These are phyloP conservation scores for Spodoptera frugiperda DNA, from an alignment of 1,140 invertebrate species.

Conservation along the genomic window DNA sequence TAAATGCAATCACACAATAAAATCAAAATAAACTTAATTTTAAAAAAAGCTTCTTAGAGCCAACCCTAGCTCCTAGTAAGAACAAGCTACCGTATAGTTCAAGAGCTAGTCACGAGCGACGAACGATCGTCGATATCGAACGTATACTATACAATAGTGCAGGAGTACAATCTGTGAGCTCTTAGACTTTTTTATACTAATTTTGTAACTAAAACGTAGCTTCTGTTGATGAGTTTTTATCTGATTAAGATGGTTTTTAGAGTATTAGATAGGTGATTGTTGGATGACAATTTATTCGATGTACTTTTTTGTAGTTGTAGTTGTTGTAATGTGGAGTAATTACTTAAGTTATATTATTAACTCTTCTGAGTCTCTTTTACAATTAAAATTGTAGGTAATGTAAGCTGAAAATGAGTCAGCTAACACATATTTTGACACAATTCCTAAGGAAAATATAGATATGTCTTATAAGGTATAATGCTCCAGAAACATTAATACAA, in stretches of 20 bases:
- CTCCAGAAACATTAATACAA: too few species aligned
- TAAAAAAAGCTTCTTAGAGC: not conserved
- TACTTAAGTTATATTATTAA: too few species aligned
- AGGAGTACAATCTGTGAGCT: not conserved
- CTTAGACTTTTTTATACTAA: not conserved
- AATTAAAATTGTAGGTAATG: too few species aligned
- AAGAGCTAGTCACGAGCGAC: conserved; percentile 64
- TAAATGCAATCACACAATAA: too few species aligned
- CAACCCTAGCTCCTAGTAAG: conserved; percentile 59
- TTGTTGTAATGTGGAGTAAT: too few species aligned
- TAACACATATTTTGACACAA: too few species aligned
- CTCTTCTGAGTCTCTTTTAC: too few species aligned
- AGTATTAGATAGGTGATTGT: not conserved
- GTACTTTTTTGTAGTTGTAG: too few species aligned
- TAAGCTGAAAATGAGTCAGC: too few species aligned
- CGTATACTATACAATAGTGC: conserved; percentile 47
- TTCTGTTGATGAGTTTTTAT: not conserved
- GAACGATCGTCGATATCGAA: conserved; percentile 59
- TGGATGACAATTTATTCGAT: not conserved
- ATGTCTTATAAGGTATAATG: too few species aligned
- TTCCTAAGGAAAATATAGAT: too few species aligned
- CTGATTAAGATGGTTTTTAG: too few species aligned
- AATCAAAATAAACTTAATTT: not conserved
- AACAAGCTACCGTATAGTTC: conserved; percentile 60
- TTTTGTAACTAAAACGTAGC: not conserved